Percentiles rank a stretch among this genome's conserved stretches.
phyloP scores from a whole-genome alignment of 2,888 invertebrate species.

The Timema podura region DNA sequence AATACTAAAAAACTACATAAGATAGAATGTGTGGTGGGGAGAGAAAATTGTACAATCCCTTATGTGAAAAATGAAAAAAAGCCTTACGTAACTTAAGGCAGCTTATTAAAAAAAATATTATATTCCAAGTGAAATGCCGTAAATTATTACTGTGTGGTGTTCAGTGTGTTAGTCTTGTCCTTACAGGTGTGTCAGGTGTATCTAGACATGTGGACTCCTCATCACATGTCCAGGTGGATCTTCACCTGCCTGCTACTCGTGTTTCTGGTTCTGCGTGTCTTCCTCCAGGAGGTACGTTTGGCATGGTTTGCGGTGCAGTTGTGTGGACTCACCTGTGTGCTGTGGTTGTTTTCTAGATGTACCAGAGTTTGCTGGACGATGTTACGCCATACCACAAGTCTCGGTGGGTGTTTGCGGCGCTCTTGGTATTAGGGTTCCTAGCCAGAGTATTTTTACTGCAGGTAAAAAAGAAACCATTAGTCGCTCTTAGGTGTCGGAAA shows the following conservation, averaged over 20 bases:
- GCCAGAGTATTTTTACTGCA: constrained; percentile 77
- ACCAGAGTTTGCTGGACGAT: constrained; percentile 79
- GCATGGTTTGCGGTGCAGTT: constrained; percentile 13
- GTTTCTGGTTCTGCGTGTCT: constrained; percentile 11
- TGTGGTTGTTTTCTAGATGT: constrained; percentile 52
- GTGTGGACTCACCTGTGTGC: constrained; percentile 19
- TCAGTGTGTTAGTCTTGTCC: background rate
- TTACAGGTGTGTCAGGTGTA: constrained; percentile 1
- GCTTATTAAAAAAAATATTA: background rate
- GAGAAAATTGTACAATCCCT: too few species aligned
- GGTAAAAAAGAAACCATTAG: constrained; percentile 49
- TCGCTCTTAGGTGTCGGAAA: too few species aligned
- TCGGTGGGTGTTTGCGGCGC: constrained; percentile 73
- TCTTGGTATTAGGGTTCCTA: constrained; percentile 69
- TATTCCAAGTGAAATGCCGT: background rate
- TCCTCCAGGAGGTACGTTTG: constrained; percentile 3
- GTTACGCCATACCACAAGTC: constrained; percentile 79
- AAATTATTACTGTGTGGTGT: background rate
- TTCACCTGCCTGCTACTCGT: constrained; percentile 17
- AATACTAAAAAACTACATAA: too few species aligned
- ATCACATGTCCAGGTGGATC: background rate
- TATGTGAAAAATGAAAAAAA: too few species aligned
- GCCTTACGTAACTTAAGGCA: too few species aligned
- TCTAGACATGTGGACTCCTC: background rate
- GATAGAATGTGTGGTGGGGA: too few species aligned